These are phyloP conservation scores for Pampus argenteus DNA, from an alignment of 2,797 vertebrate species.

Conservation along the genomic window DNA sequence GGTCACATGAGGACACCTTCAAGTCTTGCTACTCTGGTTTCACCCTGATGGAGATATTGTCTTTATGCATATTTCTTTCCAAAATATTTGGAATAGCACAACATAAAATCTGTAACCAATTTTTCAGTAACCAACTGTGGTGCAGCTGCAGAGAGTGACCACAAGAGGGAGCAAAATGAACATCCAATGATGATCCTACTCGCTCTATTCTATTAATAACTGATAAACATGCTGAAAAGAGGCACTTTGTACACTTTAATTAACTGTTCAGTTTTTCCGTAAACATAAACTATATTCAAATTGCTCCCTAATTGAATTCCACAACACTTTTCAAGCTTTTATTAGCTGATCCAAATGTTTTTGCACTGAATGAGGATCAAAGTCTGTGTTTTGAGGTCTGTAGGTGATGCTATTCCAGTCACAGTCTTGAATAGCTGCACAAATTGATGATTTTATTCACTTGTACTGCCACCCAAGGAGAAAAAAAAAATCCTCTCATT, in stretches of 20 bases:
- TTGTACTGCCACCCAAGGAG: conserved; percentile 1
- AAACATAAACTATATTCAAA: conserved; percentile 36
- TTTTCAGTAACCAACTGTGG: no score
- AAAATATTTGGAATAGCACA: neutral
- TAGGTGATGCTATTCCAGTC: conserved; percentile 15
- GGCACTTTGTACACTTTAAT: conserved; percentile 35
- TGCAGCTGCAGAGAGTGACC: conserved; percentile 5
- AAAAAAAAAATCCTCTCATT: conserved; percentile 9
- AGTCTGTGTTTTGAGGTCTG: conserved; percentile 16
- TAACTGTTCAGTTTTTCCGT: conserved; percentile 15
- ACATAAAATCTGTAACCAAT: no score
- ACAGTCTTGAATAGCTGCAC: conserved; percentile 30
- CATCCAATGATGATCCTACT: conserved; percentile 23
- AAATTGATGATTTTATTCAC: conserved; percentile 40
- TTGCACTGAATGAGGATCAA: conserved; percentile 6
- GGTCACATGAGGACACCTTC: no score
- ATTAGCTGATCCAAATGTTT: conserved; percentile 24
- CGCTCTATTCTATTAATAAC: conserved; percentile 5
- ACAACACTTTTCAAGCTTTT: conserved; percentile 9
- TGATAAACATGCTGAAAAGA: conserved; percentile 33
- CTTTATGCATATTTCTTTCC: neutral
- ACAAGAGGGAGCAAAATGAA: conserved; percentile 60
- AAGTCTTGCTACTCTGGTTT: neutral
- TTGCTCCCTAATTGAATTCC: conserved; percentile 36
- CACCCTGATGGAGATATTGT: neutral